A percentile compares a stretch with the other conserved stretches of the same genome.
phyloP scores from a whole-genome alignment of 1,140 invertebrate genomes.

The Trichomalopsis sarcophagae region DNA sequence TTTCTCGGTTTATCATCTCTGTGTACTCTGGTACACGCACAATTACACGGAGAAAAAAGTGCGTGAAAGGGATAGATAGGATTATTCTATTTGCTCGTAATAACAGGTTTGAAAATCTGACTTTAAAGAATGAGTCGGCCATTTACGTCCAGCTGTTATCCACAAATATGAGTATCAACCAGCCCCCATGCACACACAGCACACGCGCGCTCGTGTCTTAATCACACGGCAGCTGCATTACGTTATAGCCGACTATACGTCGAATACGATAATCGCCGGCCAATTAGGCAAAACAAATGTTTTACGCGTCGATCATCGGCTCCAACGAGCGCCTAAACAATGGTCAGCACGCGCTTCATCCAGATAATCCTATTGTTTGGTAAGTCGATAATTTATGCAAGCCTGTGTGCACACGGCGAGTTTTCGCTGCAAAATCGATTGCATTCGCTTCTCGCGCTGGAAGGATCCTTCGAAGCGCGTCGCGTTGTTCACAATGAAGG shows the following conservation, averaged over 20 bases:
- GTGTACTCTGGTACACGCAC: not conserved
- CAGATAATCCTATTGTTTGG: conserved; percentile 33
- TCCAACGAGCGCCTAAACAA: not conserved
- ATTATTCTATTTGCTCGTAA: not conserved
- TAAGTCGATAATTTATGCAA: conserved; percentile 7
- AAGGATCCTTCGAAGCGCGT: not conserved
- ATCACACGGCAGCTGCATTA: not conserved
- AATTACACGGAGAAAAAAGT: too few species aligned
- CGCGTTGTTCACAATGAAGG: not conserved
- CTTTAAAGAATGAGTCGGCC: not conserved
- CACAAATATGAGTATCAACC: not conserved
- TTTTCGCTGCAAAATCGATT: not conserved
- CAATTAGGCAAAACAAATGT: not conserved
- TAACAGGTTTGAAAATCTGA: conserved; percentile 4
- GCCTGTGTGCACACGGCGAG: not conserved
- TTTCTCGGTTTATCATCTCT: not conserved
- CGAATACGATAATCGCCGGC: not conserved
- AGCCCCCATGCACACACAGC: not conserved
- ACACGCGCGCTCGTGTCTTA: not conserved
- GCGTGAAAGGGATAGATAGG: not conserved
- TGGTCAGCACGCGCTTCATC: not conserved
- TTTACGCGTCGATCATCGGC: not conserved
- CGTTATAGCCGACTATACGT: not conserved
- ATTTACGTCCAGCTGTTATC: not conserved
- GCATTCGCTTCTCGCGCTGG: not conserved